These are phyloP conservation scores for Procambarus virginalis DNA, from an alignment of 1,140 invertebrate species.

Conservation along the genomic window DNA sequence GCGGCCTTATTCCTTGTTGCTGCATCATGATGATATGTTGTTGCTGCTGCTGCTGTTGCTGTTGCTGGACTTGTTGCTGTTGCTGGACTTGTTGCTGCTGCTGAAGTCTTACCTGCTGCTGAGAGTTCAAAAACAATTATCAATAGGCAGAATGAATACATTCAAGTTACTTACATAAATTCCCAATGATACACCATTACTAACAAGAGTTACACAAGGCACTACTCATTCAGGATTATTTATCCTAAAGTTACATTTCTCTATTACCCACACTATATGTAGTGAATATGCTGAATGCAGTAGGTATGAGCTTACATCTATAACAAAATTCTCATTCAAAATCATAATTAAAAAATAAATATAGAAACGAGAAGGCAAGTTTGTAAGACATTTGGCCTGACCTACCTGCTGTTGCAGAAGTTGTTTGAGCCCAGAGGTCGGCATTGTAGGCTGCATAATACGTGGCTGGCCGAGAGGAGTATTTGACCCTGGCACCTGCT, in stretches of 20 bases:
- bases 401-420: conserved; percentile 52
- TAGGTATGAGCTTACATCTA: no score
- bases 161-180: no score
- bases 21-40: conserved; percentile 56
- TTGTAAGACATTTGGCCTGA: no score
- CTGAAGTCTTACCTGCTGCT: conserved; percentile 51
- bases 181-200: no score
- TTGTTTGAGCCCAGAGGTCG: conserved; percentile 33
- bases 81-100: conserved; percentile 37
- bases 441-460: conserved; percentile 53
- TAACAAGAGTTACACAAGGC: no score
- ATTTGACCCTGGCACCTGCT: conserved; percentile 20
- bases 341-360: no score
- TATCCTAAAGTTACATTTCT: no score
- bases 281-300: no score
- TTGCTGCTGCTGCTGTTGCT: conserved; percentile 52
- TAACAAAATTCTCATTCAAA: no score
- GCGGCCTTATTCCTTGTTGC: conserved; percentile 54
- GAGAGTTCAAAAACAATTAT: neutral
- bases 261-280: no score
- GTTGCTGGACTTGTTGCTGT: conserved; percentile 22
- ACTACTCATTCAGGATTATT: no score
- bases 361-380: no score
- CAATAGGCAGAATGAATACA: neutral
- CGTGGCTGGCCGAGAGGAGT: conserved; percentile 42